phyloP scores from a whole-genome alignment of 2,113 vertebrate genomes.

The Sapayoa aenigma region DNA sequence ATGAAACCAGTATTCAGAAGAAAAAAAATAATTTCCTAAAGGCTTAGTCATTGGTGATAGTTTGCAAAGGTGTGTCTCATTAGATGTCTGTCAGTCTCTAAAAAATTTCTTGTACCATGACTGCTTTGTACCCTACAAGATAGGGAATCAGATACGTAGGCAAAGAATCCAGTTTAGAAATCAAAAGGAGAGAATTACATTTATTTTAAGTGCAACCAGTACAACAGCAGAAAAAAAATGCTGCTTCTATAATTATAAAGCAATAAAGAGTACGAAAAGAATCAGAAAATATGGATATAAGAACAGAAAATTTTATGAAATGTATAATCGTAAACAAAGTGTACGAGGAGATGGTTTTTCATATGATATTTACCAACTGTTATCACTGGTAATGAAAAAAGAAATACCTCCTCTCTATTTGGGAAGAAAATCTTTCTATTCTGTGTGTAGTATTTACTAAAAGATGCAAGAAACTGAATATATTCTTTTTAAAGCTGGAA shows the following conservation, averaged over 20 bases:
- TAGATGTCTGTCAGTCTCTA: background rate
- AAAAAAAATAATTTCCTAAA: background rate
- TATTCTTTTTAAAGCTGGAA: background rate
- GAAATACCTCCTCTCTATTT: background rate
- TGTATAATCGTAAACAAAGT: background rate
- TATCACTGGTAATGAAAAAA: background rate
- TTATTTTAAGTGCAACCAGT: background rate
- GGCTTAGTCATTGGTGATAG: background rate
- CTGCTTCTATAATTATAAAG: background rate
- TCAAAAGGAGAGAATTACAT: background rate
- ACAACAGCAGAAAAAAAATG: background rate
- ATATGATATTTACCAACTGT: background rate
- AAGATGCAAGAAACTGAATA: background rate
- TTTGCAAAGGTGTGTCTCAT: background rate
- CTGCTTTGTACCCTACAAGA: background rate
- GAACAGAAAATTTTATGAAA: background rate
- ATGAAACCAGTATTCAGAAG: background rate
- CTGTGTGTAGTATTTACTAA: background rate
- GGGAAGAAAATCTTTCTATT: background rate
- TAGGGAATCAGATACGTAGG: background rate
- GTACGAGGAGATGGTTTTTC: background rate
- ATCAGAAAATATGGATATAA: background rate
- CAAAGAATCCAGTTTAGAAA: background rate
- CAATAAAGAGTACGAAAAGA: background rate
- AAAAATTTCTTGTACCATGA: background rate